phyloP scores from a whole-genome alignment of 92 coral and sea anemone species.

The Bergia sp. region DNA sequence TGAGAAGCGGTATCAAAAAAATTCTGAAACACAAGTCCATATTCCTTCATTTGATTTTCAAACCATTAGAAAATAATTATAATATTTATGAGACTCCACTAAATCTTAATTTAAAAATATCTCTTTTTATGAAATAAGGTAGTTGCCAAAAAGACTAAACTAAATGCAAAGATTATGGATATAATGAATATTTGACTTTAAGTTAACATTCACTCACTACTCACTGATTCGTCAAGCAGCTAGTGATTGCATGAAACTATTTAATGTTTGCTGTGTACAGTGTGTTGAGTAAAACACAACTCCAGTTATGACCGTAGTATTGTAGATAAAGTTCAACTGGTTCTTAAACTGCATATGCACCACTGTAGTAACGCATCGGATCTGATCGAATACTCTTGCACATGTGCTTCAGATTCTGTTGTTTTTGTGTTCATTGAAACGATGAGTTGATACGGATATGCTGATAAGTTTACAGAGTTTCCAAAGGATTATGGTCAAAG shows the following conservation, averaged over 20 bases:
- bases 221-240: not conserved
- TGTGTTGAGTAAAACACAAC: no score
- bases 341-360: not conserved
- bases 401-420: not conserved
- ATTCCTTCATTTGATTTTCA: not conserved
- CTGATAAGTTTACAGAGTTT: not conserved
- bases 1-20: not conserved
- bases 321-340: no score
- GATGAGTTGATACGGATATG: no score
- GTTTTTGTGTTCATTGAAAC: not conserved
- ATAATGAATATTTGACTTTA: not conserved
- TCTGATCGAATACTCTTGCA: not conserved
- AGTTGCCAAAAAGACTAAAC: not conserved
- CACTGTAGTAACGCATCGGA: not conserved
- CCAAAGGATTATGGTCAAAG: not conserved
- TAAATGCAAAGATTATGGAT: not conserved
- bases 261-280: not conserved
- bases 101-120: no score
- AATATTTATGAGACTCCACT: not conserved
- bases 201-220: not conserved
- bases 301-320: no score
- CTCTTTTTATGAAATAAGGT: not conserved
- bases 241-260: not conserved
- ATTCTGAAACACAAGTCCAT: not conserved
- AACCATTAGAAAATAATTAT: not conserved